phyloP scores from a whole-genome alignment of 2,113 vertebrate genomes.

The Sclerurus mexicanus region DNA sequence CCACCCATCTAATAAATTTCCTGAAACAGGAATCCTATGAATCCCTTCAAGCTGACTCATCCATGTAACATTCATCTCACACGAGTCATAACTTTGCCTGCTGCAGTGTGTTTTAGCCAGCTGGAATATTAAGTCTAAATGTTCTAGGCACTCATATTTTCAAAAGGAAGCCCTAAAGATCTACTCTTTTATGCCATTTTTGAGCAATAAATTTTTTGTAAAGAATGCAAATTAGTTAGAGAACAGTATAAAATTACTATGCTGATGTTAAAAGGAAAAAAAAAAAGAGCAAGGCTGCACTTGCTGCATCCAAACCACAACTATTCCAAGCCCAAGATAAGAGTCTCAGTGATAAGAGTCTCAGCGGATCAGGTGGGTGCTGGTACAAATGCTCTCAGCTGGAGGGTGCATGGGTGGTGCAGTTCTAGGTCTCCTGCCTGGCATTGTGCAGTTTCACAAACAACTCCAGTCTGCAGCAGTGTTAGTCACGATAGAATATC shows the following conservation, averaged over 20 bases:
- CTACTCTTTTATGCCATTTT: background rate
- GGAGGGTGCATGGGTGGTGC: background rate
- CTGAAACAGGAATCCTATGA: background rate
- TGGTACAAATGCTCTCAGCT: background rate
- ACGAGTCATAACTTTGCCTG: background rate
- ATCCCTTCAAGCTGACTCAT: conserved; percentile 5
- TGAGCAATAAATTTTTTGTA: background rate
- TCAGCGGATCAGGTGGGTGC: background rate
- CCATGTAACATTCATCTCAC: background rate
- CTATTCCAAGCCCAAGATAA: background rate
- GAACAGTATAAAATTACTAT: background rate
- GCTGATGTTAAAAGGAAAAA: background rate
- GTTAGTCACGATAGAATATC: background rate
- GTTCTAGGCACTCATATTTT: background rate
- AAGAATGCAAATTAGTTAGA: background rate
- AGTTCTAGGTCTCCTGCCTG: background rate
- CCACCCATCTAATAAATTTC: background rate
- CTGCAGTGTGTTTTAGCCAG: background rate
- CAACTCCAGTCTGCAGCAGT: background rate
- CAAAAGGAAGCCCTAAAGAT: background rate
- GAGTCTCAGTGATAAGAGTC: background rate
- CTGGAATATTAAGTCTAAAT: accelerated
- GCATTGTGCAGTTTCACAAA: background rate
- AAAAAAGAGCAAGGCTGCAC: background rate
- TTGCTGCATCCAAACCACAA: conserved; percentile 1